These are phyloP conservation scores for Triops cancriformis DNA, from an alignment of 1,140 invertebrate species.

Conservation along the genomic window DNA sequence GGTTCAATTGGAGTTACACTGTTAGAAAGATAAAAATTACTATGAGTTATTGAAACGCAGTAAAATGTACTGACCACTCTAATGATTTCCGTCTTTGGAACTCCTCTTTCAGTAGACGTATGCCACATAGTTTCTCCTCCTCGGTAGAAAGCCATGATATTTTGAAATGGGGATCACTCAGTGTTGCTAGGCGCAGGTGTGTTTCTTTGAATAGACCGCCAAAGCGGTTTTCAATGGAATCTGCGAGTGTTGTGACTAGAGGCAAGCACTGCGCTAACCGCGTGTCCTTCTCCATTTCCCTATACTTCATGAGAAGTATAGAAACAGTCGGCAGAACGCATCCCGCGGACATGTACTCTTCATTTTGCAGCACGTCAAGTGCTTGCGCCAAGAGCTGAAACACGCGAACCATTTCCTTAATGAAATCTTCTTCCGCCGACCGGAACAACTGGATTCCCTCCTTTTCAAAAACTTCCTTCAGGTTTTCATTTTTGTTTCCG, in stretches of 20 bases:
- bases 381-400: not conserved
- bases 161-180: too few relatives aligned
- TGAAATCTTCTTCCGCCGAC: constrained; percentile 4
- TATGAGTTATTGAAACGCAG: too few relatives aligned
- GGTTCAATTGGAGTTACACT: not conserved
- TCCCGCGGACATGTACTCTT: not conserved
- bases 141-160: too few relatives aligned
- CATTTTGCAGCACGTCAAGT: not conserved
- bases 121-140: not conserved
- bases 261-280: not conserved
- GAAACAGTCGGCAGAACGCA: not conserved
- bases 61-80: constrained; percentile 11
- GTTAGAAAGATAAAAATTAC: not conserved
- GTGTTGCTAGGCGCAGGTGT: too few relatives aligned
- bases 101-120: constrained; percentile 14
- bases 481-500: not conserved
- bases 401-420: not conserved
- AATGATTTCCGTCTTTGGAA: constrained; percentile 14
- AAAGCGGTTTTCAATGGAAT: not conserved
- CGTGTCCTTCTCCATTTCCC: not conserved
- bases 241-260: not conserved
- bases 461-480: not conserved
- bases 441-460: not conserved
- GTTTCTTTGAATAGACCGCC: not conserved
- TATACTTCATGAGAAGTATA: not conserved